These are phyloP conservation scores for Spodoptera littoralis DNA, from an alignment of 2,888 invertebrate genomes.

Conservation along the genomic window DNA sequence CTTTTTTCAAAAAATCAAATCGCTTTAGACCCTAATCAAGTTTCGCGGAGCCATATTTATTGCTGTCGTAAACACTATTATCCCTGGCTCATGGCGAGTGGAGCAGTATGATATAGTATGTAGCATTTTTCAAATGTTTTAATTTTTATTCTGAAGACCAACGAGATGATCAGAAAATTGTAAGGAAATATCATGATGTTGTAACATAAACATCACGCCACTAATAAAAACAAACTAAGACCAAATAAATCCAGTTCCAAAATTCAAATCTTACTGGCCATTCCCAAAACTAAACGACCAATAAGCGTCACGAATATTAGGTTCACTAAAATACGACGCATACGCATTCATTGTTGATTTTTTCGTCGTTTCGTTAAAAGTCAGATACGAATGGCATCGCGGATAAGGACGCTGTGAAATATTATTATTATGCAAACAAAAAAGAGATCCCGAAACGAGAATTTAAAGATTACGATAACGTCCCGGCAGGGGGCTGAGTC, in stretches of 20 bases:
- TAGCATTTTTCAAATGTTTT: slow-evolving; percentile 38
- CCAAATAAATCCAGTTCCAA: slow-evolving; percentile 18
- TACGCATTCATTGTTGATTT: slow-evolving; percentile 49
- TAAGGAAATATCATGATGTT: background rate
- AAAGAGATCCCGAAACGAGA: slow-evolving; percentile 62
- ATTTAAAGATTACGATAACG: slow-evolving; percentile 74
- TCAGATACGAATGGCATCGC: slow-evolving; percentile 50
- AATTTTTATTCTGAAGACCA: background rate
- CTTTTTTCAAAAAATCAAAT: slow-evolving; percentile 38
- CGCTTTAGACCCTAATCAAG: slow-evolving; percentile 66
- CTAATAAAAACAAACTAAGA: slow-evolving; percentile 8
- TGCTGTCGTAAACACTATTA: slow-evolving; percentile 60
- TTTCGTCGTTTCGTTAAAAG: slow-evolving; percentile 55
- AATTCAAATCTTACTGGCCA: slow-evolving; percentile 35
- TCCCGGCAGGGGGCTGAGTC: slow-evolving; percentile 64
- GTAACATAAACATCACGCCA: no score
- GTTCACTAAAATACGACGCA: slow-evolving; percentile 36
- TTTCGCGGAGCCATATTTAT: slow-evolving; percentile 70
- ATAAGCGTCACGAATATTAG: slow-evolving; percentile 30
- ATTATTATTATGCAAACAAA: slow-evolving; percentile 67
- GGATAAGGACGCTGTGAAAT: slow-evolving; percentile 61
- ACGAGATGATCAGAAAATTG: background rate
- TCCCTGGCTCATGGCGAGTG: slow-evolving; percentile 34
- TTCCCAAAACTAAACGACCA: slow-evolving; percentile 30
- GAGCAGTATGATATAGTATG: slow-evolving; percentile 34